Base-by-base conservation (phyloP, 2,888 invertebrate species). In the Pogonocherus hispidulus region DNA sequence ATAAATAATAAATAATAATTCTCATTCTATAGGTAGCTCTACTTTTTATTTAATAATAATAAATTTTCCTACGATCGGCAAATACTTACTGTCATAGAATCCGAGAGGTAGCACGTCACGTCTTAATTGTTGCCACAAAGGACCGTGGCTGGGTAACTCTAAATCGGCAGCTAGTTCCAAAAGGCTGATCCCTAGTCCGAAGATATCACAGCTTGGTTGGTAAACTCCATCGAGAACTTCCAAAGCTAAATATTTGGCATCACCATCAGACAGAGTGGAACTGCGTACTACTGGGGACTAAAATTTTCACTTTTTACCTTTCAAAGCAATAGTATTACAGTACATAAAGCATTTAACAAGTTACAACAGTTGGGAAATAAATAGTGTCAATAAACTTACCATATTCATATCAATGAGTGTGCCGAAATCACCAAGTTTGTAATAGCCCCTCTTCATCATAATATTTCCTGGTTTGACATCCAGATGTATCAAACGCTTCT, bases 381-480 rank as follows among this genome's bases (percentile, higher is more conserved):
- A n/a, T n/a, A n/a, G n/a, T n/a, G n/a, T 51, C 14, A 57, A 27
- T 27, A 4, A 44, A 76, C 75, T 79, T 77, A 86, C 86, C 82
- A 87, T 86, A 63, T 88, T 87, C 27, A 92, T 80, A 82, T 93
- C 91, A 20, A 91, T 86, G 11, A 93, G 89, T 11, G 94, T 86
- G 9, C 94, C 94, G 83, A 94, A 94, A 84, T 94, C 94, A 41
- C 90, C 91, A 2, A 94, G 85, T 82, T 94, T 94, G 81, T 91
- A 93, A n/a, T 82, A 82, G 14, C 89, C 89, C 78, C 90, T 88
- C 68, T 87, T 86, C 65, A 94, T 88, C 78, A 94, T 89, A 56
- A 94, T 92, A 83, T 94, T 94, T 59, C 92, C 93, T 49, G 93
- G 90, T 83, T 94, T 94, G 37, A 94, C 91, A 84, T 94, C 94